Conservation (phyloP, 92 coral and sea anemone species). For the Micromussa lordhowensis region DNA sequence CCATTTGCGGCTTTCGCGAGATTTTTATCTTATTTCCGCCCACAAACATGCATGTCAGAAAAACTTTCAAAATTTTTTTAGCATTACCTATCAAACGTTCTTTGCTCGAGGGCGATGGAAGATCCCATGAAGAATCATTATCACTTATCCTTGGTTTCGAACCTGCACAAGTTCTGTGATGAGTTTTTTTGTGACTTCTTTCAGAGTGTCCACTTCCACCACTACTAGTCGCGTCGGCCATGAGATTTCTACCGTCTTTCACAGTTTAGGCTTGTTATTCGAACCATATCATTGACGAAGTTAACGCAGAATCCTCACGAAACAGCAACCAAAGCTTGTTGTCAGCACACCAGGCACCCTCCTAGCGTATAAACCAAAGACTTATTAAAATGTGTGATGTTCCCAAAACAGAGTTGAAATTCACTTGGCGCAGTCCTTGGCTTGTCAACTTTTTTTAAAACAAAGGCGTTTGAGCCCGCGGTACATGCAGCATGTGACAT, state of each 20-base stretch:
- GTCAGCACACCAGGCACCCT: slow-evolving; percentile 22
- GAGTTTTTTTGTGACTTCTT: slow-evolving; percentile 4
- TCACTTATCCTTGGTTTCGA: not conserved
- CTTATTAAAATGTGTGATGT: not conserved
- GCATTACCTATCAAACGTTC: slow-evolving; percentile 29
- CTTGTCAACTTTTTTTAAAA: not conserved
- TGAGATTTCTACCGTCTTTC: not conserved
- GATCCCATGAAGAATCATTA: not conserved
- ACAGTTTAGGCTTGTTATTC: not conserved
- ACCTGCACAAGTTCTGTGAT: not conserved
- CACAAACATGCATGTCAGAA: not conserved
- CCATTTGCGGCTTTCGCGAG: slow-evolving; percentile 13
- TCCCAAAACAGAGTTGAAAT: not conserved
- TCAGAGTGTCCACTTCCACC: slow-evolving; percentile 35
- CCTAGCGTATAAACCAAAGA: slow-evolving; percentile 10
- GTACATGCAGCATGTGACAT: not conserved
- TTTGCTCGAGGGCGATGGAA: not conserved
- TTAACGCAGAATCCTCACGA: slow-evolving; percentile 13
- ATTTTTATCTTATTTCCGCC: slow-evolving; percentile 7
- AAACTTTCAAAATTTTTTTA: not conserved
- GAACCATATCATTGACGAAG: not conserved
- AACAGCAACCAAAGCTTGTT: slow-evolving; percentile 21
- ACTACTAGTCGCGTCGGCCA: slow-evolving; percentile 45
- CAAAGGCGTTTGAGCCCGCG: slow-evolving; percentile 27
- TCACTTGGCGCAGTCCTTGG: no score